Base-by-base conservation (phyloP, 1,140 invertebrate genomes). In the Saccostrea cuccullata region DNA sequence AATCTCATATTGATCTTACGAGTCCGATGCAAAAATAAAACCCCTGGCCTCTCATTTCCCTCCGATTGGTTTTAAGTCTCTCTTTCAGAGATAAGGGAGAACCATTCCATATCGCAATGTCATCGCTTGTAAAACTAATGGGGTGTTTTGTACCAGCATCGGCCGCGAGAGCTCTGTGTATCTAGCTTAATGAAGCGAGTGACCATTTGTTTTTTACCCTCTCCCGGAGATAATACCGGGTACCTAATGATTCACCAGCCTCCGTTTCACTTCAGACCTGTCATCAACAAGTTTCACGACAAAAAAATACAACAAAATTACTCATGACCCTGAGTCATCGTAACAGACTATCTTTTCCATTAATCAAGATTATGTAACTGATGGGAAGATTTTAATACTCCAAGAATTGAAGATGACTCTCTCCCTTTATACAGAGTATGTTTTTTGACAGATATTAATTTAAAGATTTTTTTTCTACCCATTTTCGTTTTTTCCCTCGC, bases 291-390 rank as follows among this genome's bases (percentile, higher is more conserved):
- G 12, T 60, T 17, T 60, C 12, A 64, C 30, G 30, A 36, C 30
- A 36, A 9, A 70, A 70, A 73, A 73, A 73, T 73, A 73, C 67
- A 26, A 13, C 67, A 73, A 73, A 67, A 73, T 73, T 73, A 73
- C 67, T 73, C 67, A 73, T 15, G 67, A 73, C 67, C 67, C 67
- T 73, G 67, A 73, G 67, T 73, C 67, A 73, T 73, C 26, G 8
- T 26, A 23, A 8, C 9, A 73, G 67, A 73, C 67, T 26, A 73
- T 73, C 67, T 73, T 73, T 73, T 73, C 20, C 23, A 73, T 73
- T 73, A 73, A 73, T 73, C 67, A 73, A 73, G 67, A 73, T 73
- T 73, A 73, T 73, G 67, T 23, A 73, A 73, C 67, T 73, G 67
- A 73, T 73, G 23, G n/a, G 30, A 12, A 23, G 26, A 73, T 73